Base-by-base conservation (phyloP, 2,797 vertebrate species). In the Anomalospiza imberbis region DNA sequence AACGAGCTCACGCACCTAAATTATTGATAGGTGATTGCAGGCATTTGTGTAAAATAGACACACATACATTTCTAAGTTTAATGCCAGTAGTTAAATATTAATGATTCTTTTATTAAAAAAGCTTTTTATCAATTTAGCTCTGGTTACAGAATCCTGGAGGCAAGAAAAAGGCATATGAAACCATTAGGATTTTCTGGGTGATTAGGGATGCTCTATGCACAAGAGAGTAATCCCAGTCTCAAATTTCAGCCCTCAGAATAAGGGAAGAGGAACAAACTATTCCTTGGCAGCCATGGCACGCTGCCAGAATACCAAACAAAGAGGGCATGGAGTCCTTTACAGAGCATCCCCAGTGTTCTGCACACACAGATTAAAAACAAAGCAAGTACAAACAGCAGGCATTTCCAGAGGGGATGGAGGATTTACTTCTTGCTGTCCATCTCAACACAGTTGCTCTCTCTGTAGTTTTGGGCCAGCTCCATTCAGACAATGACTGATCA, bases 61-160 rank as follows among this genome's bases (percentile, higher is more conserved):
- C 25, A 51, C 26, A 53, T 79, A 60, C 13, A 34, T 77, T 85
- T 92, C 53, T 50, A 89, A 80, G 26, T 71, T 88, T 92, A 89
- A 89, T 93, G 83, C 36, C 26, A 68, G 34, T 1, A 1, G 50
- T 74, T 79, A 92, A 94, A 88, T 91, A 90, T 89, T 81, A 72
- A 81, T 73, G 40, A 51, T 65, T 57, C 80, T 66, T 68, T 48
- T 71, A 72, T 78, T 78, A 54, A 91, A 89, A 91, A 76, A 26
- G 21, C 14, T 92, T 88, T 81, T 91, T 82, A 55, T 89, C 81
- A 93, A 40, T 88, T 87, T 93, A 91, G 14, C 42, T 79, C 24
- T 85, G 11, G 17, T 77, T 84, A 79, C 13, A 71, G 48, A 85
- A 14, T 57, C 57, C 45, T 44, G 66, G 66, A 79, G 60, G 42